Evolutionary conservation across 2,888 invertebrate species (phyloP), one percentile per base, ranked within the genome.

Genomic region (Synanthedon tipuliformis): DNA sequence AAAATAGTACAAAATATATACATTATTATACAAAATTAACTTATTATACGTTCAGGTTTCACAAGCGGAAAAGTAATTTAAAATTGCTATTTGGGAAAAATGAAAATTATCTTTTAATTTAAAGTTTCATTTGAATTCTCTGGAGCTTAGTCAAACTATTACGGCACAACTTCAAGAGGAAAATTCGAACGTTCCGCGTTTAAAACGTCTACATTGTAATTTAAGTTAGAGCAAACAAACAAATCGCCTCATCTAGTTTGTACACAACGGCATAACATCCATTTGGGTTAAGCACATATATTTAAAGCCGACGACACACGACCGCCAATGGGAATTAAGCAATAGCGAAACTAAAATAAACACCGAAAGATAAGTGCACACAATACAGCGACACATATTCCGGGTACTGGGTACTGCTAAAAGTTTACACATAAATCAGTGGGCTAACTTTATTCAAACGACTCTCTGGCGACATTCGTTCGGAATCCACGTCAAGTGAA

Each of bases 361-460:
- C 49, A 41, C 13, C 45, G 41, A 41, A 51, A 41, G 51, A 51
- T 51, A 23, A 41, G 18, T 51, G 51, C 41, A 51, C 40, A 76
- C 76, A 81, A 79, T 77, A 78, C 73, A 74, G 68, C 69, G 69
- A 58, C 77, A 79, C 74, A 79, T 73, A 81, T 78, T 71, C 74
- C 65, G 61, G 63, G 72, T 69, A 66, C 57, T 61, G 66, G 60
- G 64, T 66, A 65, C 63, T 62, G 64, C 68, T 66, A 68, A 69
- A 84, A 84, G 77, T 85, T 86, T 81, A 61, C 71, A 77, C 83
- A 85, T 86, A 84, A 85, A 86, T 84, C 85, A 85, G 81, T 69
- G 65, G 69, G 65, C 76, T 81, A 85, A 85, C 82, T 86, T 85
- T 85, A 85, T 84, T 84, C 83, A 83, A 85, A 84, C 82, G 83